These are phyloP conservation scores for Zelostemma sp. DNA, from an alignment of 1,140 invertebrate species.

Conservation along the genomic window DNA sequence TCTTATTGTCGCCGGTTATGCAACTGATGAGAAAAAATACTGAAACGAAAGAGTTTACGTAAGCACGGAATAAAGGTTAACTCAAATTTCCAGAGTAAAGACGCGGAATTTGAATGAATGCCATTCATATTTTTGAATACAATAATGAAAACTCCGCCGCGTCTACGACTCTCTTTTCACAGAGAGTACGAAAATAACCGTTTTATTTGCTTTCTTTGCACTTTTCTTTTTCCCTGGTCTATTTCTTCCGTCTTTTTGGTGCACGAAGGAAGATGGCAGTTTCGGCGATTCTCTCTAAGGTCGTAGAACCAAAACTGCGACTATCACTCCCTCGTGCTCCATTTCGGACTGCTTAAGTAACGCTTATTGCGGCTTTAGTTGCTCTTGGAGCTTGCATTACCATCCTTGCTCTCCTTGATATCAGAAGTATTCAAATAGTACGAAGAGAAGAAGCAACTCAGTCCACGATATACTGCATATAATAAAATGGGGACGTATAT, in stretches of 20 bases:
- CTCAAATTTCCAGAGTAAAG: too few species aligned
- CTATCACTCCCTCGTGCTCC: constrained; percentile 56
- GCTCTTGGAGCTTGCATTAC: constrained; percentile 51
- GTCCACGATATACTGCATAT: constrained; percentile 32
- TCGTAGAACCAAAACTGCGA: constrained; percentile 53
- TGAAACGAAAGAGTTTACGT: too few species aligned
- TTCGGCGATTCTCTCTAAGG: constrained; percentile 45
- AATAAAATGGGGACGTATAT: constrained; percentile 16
- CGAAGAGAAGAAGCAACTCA: constrained; percentile 22
- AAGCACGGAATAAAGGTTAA: too few species aligned
- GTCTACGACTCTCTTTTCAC: background rate
- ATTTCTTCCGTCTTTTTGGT: constrained; percentile 13
- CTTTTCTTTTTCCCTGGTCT: constrained; percentile 18
- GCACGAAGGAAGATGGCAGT: constrained; percentile 31
- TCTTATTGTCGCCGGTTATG: constrained; percentile 12
- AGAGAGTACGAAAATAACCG: background rate
- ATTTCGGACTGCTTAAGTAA: constrained; percentile 59
- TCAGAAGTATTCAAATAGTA: constrained; percentile 28
- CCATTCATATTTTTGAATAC: too few species aligned
- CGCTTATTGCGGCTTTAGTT: constrained; percentile 57
- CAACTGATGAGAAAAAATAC: constrained; percentile 22
- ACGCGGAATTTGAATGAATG: too few species aligned
- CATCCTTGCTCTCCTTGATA: constrained; percentile 50
- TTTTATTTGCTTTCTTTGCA: constrained; percentile 7
- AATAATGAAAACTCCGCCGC: too few species aligned